Conservation (phyloP, 1,140 invertebrate genomes). For the Lordiphosa stackelbergi region DNA sequence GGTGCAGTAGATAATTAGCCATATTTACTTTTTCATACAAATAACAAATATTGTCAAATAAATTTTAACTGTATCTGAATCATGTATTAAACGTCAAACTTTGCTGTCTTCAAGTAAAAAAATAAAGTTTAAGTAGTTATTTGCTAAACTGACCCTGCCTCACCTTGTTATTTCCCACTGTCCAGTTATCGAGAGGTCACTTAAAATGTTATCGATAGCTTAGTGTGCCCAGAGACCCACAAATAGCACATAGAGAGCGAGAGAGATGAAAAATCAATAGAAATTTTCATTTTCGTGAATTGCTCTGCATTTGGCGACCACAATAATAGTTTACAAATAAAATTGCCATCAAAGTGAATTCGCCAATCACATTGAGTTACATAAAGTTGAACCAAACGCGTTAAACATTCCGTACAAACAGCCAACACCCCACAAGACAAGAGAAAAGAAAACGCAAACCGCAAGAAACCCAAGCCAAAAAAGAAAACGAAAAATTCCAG, state of each 20-base stretch:
- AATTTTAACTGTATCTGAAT: no score
- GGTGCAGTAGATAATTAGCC: no score
- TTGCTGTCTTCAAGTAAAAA: no score
- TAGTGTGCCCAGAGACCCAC: constrained; percentile 20
- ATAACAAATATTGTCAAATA: no score
- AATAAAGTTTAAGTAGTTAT: no score
- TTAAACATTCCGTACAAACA: constrained; percentile 44
- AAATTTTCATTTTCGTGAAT: constrained; percentile 68
- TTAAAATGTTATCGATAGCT: no score
- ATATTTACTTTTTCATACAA: no score
- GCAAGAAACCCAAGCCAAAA: constrained; percentile 39
- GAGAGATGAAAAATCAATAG: constrained; percentile 72
- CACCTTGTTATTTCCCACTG: no score
- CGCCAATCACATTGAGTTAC: constrained; percentile 40
- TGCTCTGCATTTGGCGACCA: constrained; percentile 49
- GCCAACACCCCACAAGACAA: constrained; percentile 53
- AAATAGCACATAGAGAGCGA: constrained; percentile 31
- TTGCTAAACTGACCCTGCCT: no score
- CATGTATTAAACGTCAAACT: no score
- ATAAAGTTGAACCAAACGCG: constrained; percentile 36
- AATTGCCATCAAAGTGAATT: constrained; percentile 39
- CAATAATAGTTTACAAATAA: constrained; percentile 53
- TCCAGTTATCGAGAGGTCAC: no score
- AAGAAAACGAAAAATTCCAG: constrained; percentile 33
- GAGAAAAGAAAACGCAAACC: constrained; percentile 23